Evolutionary conservation across 2,797 vertebrate species (phyloP).

Genomic region (Hydrolagus colliei): DNA sequence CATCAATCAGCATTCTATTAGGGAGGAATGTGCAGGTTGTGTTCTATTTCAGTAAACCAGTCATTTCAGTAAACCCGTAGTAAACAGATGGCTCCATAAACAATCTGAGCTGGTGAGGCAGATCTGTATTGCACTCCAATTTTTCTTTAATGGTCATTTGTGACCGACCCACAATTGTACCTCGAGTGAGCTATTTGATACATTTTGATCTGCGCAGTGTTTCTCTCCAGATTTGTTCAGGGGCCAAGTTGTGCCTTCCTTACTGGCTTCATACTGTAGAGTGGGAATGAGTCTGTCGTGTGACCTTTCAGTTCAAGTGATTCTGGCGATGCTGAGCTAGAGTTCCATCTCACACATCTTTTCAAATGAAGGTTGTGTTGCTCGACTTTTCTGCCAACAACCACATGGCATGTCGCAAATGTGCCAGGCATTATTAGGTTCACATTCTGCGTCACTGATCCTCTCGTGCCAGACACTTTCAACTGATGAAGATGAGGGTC

Average conservation of each 20-base stretch:
- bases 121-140: slow-evolving; percentile 28
- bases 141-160: slow-evolving; percentile 26
- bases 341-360: slow-evolving; percentile 32
- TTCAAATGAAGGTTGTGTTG: slow-evolving; percentile 22
- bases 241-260: slow-evolving; percentile 18
- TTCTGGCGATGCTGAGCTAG: slow-evolving; percentile 24
- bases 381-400: slow-evolving; percentile 31
- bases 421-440: slow-evolving; percentile 12
- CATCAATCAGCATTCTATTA: slow-evolving; percentile 30
- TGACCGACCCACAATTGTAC: slow-evolving; percentile 1
- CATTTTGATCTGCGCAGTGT: slow-evolving; percentile 19
- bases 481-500: neutral
- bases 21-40: slow-evolving; percentile 20
- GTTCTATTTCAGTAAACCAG: slow-evolving; percentile 29
- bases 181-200: slow-evolving; percentile 10
- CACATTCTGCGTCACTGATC: neutral
- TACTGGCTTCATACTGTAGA: neutral
- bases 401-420: slow-evolving; percentile 27
- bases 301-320: slow-evolving; percentile 31
- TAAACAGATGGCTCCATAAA: slow-evolving; percentile 32
- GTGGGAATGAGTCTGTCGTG: slow-evolving; percentile 26
- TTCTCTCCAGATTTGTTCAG: slow-evolving; percentile 10
- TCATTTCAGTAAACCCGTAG: slow-evolving; percentile 8
- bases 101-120: slow-evolving; percentile 22
- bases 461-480: neutral